Evolutionary conservation across 2,797 vertebrate genomes (phyloP).

Genomic region (Anguilla marmorata): DNA sequence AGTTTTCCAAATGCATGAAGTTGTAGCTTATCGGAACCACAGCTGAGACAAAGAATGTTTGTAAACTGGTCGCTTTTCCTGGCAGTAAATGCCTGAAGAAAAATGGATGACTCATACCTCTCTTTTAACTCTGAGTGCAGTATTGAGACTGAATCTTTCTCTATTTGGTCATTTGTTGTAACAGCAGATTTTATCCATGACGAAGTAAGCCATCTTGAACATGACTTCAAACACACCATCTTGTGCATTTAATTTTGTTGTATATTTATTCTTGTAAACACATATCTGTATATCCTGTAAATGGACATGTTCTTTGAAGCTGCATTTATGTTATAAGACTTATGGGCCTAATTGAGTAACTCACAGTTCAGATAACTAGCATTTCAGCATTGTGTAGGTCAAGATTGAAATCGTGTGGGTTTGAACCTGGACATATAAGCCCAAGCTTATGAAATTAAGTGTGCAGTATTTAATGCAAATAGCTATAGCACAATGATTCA

Average conservation of each 20-base stretch:
- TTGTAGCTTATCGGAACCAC: constrained; percentile 54
- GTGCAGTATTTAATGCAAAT: constrained; percentile 68
- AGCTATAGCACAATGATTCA: constrained; percentile 65
- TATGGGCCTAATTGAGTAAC: constrained; percentile 50
- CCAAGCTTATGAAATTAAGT: constrained; percentile 54
- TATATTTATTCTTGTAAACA: constrained; percentile 35
- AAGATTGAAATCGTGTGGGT: constrained; percentile 55
- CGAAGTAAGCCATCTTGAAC: constrained; percentile 47
- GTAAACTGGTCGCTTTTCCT: constrained; percentile 56
- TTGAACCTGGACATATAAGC: constrained; percentile 47
- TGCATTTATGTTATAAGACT: constrained; percentile 60
- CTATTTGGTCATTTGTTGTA: constrained; percentile 30
- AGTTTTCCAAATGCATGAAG: constrained; percentile 65
- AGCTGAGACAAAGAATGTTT: constrained; percentile 48
- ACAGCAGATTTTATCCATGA: constrained; percentile 40
- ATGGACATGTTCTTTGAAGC: constrained; percentile 64
- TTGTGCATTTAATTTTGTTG: constrained; percentile 69
- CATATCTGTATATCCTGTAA: constrained; percentile 64
- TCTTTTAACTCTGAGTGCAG: constrained; percentile 38
- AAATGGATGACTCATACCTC: constrained; percentile 56
- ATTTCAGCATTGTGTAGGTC: constrained; percentile 58
- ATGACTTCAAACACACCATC: constrained; percentile 55
- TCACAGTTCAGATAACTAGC: constrained; percentile 55
- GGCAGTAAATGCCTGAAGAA: constrained; percentile 62
- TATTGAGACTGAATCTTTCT: constrained; percentile 45